Percentiles rank a stretch among this genome's conserved stretches.
Conservation (phyloP, 1,140 invertebrate genomes). For the Drosophila punjabiensis region DNA sequence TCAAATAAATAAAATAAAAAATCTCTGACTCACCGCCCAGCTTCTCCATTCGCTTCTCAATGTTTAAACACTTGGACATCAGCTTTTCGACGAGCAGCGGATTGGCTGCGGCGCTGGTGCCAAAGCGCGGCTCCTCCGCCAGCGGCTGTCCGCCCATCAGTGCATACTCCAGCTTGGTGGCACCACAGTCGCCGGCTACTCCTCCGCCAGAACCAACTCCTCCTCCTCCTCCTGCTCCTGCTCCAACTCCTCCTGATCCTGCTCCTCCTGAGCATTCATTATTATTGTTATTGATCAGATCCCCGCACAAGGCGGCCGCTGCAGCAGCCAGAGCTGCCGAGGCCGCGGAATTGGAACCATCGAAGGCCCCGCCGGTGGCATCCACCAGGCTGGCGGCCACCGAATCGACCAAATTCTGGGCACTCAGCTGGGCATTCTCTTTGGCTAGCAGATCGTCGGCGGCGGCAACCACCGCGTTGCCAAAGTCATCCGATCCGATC, state of each 20-base stretch:
- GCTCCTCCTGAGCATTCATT: conserved; percentile 22
- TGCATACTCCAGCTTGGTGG: conserved; percentile 54
- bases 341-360: conserved; percentile 52
- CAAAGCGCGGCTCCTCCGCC: conserved; percentile 73
- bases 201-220: conserved; percentile 20
- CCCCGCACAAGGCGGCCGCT: conserved; percentile 58
- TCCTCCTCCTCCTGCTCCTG: conserved; percentile 6
- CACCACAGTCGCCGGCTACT: conserved; percentile 27
- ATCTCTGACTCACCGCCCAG: conserved; percentile 60
- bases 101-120: conserved; percentile 79
- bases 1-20: background rate
- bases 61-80: conserved; percentile 78
- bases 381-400: conserved; percentile 67
- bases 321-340: conserved; percentile 47
- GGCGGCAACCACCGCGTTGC: conserved; percentile 67
- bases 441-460: conserved; percentile 71
- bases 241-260: conserved; percentile 16
- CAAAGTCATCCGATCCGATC: conserved; percentile 68
- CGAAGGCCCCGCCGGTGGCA: conserved; percentile 48
- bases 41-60: conserved; percentile 68
- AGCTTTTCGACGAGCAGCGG: conserved; percentile 82
- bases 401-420: conserved; percentile 66
- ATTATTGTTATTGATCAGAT: conserved; percentile 69
- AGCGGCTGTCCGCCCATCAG: conserved; percentile 53
- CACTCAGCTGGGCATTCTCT: conserved; percentile 71